Conservation (phyloP, 1,140 invertebrate genomes). For the Cotesia glomerata region DNA sequence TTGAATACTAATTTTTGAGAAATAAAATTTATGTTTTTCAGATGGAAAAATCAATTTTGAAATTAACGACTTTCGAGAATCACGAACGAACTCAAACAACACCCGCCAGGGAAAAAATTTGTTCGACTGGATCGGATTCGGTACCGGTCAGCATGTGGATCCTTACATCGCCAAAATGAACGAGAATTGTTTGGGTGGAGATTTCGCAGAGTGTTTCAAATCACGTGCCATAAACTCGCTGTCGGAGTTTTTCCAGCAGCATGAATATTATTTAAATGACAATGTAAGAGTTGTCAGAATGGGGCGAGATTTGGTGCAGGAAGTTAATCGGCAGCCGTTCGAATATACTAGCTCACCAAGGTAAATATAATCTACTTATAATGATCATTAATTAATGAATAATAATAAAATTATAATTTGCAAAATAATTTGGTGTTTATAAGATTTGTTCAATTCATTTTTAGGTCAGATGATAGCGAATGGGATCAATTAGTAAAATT, state of each 20-base stretch:
- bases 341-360: slow-evolving; percentile 72
- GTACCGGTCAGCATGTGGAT: slow-evolving; percentile 73
- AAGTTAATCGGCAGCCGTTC: slow-evolving; percentile 65
- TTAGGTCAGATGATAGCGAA: slow-evolving; percentile 72
- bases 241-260: slow-evolving; percentile 75
- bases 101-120: slow-evolving; percentile 68
- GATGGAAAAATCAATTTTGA: slow-evolving; percentile 31
- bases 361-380: slow-evolving; percentile 37
- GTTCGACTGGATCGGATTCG: slow-evolving; percentile 77
- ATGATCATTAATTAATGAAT: slow-evolving; percentile 9
- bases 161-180: slow-evolving; percentile 77
- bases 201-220: slow-evolving; percentile 82
- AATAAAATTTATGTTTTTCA: slow-evolving; percentile 27
- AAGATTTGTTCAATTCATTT: neutral
- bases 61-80: slow-evolving; percentile 26
- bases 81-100: slow-evolving; percentile 36
- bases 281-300: slow-evolving; percentile 73
- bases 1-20: too few species aligned
- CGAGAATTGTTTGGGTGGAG: slow-evolving; percentile 73
- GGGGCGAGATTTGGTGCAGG: slow-evolving; percentile 68
- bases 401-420: too few species aligned
- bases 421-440: too few species aligned
- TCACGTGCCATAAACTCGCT: slow-evolving; percentile 75
- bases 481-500: slow-evolving; percentile 82
- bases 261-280: slow-evolving; percentile 68